A percentile compares a stretch with the other conserved stretches of the same genome.
Evolutionary conservation across 37 sponge, comb jelly and placozoan genomes (phyloP).

Genomic region (Eunapius fragilis): DNA sequence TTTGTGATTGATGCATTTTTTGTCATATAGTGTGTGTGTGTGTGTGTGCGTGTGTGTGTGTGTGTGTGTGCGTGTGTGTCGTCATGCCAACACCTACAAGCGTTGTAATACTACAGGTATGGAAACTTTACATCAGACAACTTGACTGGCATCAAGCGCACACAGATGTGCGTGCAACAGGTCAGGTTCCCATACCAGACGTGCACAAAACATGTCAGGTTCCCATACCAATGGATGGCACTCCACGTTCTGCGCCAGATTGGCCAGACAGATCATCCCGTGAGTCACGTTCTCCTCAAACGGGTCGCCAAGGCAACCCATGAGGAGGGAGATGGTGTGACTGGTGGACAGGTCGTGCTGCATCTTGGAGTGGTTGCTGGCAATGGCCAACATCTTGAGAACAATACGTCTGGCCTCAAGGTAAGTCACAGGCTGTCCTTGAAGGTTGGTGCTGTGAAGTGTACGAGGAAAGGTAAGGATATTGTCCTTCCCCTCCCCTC

Average conservation of each 20-base stretch:
- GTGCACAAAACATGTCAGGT: background rate
- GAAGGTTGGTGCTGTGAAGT: conserved; percentile 27
- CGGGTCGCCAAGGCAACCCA: conserved; percentile 9
- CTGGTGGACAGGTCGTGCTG: conserved; percentile 35
- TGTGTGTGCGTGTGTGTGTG: too few relatives aligned
- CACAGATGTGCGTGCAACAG: background rate
- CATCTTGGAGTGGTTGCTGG: conserved; percentile 67
- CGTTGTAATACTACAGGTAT: too few relatives aligned
- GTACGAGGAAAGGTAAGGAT: background rate
- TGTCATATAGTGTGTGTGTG: too few relatives aligned
- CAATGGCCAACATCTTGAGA: conserved; percentile 72
- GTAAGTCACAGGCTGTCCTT: conserved; percentile 40
- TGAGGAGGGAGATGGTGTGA: conserved; percentile 41
- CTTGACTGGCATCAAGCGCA: too few relatives aligned
- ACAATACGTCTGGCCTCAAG: conserved; percentile 68
- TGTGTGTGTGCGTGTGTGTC: too few relatives aligned
- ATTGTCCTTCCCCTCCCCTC: too few relatives aligned
- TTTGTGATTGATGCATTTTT: too few relatives aligned
- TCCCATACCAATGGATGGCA: conserved; percentile 59
- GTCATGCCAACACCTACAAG: too few relatives aligned
- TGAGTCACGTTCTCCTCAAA: conserved; percentile 71
- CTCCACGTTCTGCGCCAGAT: conserved; percentile 53
- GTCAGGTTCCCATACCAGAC: too few relatives aligned
- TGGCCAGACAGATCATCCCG: conserved; percentile 72
- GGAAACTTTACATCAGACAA: too few relatives aligned